Evolutionary conservation across 2,113 vertebrate species (phyloP).

Genomic region (Collichthys lucidus): DNA sequence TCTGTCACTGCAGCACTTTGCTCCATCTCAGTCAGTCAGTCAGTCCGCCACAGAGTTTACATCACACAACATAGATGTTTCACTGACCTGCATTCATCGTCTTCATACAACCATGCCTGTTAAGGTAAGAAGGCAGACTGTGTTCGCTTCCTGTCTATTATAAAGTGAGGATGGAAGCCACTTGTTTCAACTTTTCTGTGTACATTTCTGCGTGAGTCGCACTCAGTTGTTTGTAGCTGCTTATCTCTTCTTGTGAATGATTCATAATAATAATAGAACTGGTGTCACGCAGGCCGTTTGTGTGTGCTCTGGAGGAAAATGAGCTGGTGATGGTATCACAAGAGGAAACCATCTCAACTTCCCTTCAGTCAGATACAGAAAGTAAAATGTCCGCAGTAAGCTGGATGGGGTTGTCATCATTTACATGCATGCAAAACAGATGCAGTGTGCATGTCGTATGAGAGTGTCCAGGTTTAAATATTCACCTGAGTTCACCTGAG

Average conservation of each 20-base stretch:
- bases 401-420: constrained; percentile 17
- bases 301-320: constrained; percentile 23
- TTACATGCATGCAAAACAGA: constrained; percentile 68
- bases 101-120: constrained; percentile 2
- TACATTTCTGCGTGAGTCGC: too few species aligned
- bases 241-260: not conserved
- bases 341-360: constrained; percentile 65
- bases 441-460: not conserved
- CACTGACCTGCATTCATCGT: not conserved
- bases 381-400: constrained; percentile 25
- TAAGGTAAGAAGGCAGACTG: constrained; percentile 56
- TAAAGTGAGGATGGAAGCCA: too few species aligned
- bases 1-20: constrained; percentile 34
- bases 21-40: constrained; percentile 20
- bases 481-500: constrained; percentile 26
- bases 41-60: constrained; percentile 9
- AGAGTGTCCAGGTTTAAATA: constrained; percentile 24
- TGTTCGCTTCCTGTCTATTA: not conserved
- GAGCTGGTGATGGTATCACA: constrained; percentile 34
- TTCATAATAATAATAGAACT: not conserved
- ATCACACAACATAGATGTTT: not conserved
- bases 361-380: constrained; percentile 34
- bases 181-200: not conserved
- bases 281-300: not conserved
- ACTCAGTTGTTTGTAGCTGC: not conserved